phyloP scores from a whole-genome alignment of 2,113 vertebrate species.

The Cygnus atratus region DNA sequence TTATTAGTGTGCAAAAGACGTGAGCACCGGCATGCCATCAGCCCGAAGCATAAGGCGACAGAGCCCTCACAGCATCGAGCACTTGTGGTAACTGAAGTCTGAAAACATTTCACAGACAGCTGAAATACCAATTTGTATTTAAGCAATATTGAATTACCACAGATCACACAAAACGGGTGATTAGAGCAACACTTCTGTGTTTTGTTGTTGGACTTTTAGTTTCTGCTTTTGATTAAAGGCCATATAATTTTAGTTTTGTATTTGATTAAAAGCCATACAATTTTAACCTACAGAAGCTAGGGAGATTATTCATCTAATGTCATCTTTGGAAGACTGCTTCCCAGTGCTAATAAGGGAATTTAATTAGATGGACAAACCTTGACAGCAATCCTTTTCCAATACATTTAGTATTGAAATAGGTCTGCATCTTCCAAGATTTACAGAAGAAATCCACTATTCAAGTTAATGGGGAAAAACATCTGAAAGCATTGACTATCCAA shows the following conservation, averaged over 20 bases:
- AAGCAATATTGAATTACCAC: conserved; percentile 8
- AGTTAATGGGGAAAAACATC: background rate
- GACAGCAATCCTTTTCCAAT: conserved; percentile 56
- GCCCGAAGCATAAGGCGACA: background rate
- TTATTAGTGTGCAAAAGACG: background rate
- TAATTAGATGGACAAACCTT: conserved; percentile 58
- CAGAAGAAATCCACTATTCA: background rate
- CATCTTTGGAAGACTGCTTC: conserved; percentile 9
- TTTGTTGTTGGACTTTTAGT: background rate
- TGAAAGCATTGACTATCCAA: background rate
- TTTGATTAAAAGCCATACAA: background rate
- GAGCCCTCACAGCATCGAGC: background rate
- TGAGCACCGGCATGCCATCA: background rate
- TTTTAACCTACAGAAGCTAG: background rate
- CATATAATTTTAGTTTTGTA: background rate
- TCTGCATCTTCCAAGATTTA: background rate
- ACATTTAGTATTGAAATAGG: conserved; percentile 52
- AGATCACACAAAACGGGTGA: background rate
- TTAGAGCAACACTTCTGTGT: background rate
- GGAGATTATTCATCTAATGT: conserved; percentile 37
- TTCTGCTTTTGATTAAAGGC: background rate
- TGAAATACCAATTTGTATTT: conserved; percentile 6
- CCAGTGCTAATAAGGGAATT: conserved; percentile 47
- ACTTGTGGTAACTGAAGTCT: background rate
- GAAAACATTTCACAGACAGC: conserved; percentile 2